phyloP scores from a whole-genome alignment of 1,140 invertebrate genomes.

The Lamellibrachia luymesi region DNA sequence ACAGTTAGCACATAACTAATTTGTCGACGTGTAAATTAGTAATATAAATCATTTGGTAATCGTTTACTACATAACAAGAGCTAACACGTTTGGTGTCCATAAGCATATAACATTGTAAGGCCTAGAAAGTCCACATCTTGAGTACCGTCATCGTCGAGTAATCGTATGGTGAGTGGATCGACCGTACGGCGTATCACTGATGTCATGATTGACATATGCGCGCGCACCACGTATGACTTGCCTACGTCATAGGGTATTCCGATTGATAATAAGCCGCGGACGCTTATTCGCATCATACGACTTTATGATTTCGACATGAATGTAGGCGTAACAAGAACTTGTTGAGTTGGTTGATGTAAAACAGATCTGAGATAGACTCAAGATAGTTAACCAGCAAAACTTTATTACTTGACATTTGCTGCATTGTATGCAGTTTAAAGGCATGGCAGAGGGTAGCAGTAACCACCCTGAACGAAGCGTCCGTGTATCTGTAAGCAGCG shows the following conservation, averaged over 20 bases:
- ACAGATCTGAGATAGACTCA: neutral
- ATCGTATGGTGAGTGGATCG: neutral
- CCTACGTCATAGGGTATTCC: neutral
- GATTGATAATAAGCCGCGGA: neutral
- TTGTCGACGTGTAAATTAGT: neutral
- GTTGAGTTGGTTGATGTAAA: neutral
- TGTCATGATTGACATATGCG: neutral
- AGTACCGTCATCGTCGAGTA: too few species aligned
- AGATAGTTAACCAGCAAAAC: neutral
- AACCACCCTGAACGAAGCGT: neutral
- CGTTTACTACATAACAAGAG: neutral
- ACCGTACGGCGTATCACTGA: neutral
- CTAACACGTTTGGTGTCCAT: neutral
- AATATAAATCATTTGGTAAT: neutral
- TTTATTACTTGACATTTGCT: neutral
- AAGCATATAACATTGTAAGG: neutral
- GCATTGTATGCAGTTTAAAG: neutral
- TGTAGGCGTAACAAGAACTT: neutral
- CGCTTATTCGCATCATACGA: neutral
- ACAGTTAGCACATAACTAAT: neutral
- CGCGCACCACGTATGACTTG: neutral
- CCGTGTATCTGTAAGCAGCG: neutral
- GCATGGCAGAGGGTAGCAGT: neutral
- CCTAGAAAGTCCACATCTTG: neutral
- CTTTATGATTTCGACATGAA: neutral